Percentiles rank a stretch among this genome's conserved stretches.
These are phyloP conservation scores for Chrysochloris asiatica DNA, from an alignment of 2,113 vertebrate genomes.

Conservation along the genomic window DNA sequence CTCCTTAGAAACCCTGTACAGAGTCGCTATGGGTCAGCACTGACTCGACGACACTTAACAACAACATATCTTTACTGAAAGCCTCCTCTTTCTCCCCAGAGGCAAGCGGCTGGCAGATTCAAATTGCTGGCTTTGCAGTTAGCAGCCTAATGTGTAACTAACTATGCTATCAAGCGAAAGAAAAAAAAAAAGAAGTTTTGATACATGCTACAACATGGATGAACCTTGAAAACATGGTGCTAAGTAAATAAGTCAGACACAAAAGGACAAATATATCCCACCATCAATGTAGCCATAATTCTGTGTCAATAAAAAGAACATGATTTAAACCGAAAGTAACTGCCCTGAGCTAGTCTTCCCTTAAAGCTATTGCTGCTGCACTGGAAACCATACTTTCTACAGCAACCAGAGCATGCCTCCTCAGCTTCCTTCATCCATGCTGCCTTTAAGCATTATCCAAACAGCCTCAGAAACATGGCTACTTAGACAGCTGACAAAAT, in stretches of 20 bases:
- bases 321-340: constrained; percentile 42
- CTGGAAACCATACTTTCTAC: neutral
- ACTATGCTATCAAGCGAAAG: too few relatives aligned
- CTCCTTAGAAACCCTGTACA: too few relatives aligned
- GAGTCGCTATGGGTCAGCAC: too few relatives aligned
- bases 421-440: neutral
- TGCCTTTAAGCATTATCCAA: neutral
- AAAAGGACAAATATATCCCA: neutral
- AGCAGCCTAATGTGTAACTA: too few relatives aligned
- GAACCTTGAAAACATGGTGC: neutral
- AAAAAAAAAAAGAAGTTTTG: neutral
- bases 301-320: constrained; percentile 43
- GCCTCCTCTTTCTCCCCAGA: too few relatives aligned
- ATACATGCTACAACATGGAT: too few relatives aligned
- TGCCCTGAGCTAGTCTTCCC: neutral
- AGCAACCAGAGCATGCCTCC: neutral
- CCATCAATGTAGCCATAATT: constrained; percentile 27
- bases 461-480: neutral
- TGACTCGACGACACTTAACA: too few relatives aligned
- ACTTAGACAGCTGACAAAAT: neutral
- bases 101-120: too few relatives aligned
- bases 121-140: too few relatives aligned
- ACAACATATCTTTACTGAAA: too few relatives aligned
- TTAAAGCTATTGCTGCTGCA: neutral
- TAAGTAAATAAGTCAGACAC: neutral